These are phyloP conservation scores for Zaprionus lineosus DNA, from an alignment of 2,888 invertebrate species.

Conservation along the genomic window DNA sequence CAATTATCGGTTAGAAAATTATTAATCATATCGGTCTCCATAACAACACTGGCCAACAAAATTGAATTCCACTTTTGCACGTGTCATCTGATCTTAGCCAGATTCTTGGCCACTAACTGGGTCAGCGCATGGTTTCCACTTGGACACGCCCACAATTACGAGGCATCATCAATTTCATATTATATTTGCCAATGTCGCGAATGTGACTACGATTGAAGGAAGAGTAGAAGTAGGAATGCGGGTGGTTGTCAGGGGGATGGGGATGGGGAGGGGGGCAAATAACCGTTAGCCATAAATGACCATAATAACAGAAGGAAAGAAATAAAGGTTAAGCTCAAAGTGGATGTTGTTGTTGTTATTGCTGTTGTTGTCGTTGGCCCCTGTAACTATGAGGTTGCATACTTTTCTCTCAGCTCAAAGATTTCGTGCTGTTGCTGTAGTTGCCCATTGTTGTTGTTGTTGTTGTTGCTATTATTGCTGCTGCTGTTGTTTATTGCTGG, in stretches of 20 bases:
- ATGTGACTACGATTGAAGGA: conserved; percentile 3
- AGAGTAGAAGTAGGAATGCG: conserved; percentile 8
- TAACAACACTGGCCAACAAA: conserved; percentile 5
- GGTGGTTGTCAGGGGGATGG: no score
- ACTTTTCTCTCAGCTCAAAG: conserved; percentile 23
- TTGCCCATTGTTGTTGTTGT: conserved; percentile 13
- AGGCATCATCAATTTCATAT: conserved; percentile 51
- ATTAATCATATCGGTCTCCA: conserved; percentile 23
- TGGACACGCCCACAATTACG: conserved; percentile 51
- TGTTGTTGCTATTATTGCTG: conserved; percentile 16
- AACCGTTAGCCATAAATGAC: conserved; percentile 76
- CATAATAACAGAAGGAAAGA: conserved; percentile 61
- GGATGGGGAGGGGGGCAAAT: no score
- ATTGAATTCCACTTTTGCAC: no score
- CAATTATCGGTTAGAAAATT: conserved; percentile 53
- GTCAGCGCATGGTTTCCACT: conserved; percentile 20
- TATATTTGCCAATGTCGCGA: conserved; percentile 54
- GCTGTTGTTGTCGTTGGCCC: conserved; percentile 19
- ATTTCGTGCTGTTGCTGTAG: conserved; percentile 7
- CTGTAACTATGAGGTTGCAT: conserved; percentile 34
- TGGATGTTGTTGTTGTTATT: conserved; percentile 2
- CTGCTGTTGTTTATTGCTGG: conserved; percentile 12
- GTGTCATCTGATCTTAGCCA: conserved; percentile 28
- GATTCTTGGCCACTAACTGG: conserved; percentile 22
- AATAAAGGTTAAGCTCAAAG: conserved; percentile 63